Percentiles rank a stretch among this genome's conserved stretches.
phyloP scores from a whole-genome alignment of 1,140 invertebrate genomes.

The Nylanderia fulva region DNA sequence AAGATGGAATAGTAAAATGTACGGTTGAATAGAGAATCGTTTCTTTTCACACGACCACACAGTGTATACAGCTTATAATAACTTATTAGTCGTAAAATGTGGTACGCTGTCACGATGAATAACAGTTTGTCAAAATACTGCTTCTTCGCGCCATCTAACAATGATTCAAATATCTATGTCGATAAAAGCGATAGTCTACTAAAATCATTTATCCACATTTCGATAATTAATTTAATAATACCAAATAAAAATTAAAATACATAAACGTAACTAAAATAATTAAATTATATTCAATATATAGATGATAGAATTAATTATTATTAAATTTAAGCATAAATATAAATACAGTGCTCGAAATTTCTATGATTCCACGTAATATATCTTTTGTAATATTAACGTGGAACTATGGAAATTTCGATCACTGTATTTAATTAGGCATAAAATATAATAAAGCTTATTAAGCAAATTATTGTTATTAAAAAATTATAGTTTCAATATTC shows the following conservation, averaged over 20 bases:
- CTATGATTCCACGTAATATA: too few relatives aligned
- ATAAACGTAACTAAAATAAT: not conserved
- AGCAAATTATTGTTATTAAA: not conserved
- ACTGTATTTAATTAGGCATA: too few relatives aligned
- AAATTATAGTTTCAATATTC: not conserved
- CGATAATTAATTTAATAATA: not conserved
- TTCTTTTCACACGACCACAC: not conserved
- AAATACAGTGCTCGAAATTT: too few relatives aligned
- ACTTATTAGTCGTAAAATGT: not conserved
- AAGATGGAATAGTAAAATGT: not conserved
- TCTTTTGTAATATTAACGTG: too few relatives aligned
- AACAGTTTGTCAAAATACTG: not conserved
- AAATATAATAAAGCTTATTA: too few relatives aligned
- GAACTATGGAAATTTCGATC: too few relatives aligned
- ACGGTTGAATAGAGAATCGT: not conserved
- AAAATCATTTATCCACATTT: too few relatives aligned
- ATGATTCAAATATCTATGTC: not conserved
- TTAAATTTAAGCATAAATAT: not conserved
- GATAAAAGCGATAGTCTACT: slow-evolving; percentile 2
- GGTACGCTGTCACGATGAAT: not conserved
- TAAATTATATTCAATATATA: not conserved
- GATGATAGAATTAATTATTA: not conserved
- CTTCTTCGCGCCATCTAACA: slow-evolving; percentile 1
- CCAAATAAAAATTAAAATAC: not conserved
- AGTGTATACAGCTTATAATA: not conserved